Conservation (phyloP, 2,888 invertebrate genomes). For the Dynastes maya region DNA sequence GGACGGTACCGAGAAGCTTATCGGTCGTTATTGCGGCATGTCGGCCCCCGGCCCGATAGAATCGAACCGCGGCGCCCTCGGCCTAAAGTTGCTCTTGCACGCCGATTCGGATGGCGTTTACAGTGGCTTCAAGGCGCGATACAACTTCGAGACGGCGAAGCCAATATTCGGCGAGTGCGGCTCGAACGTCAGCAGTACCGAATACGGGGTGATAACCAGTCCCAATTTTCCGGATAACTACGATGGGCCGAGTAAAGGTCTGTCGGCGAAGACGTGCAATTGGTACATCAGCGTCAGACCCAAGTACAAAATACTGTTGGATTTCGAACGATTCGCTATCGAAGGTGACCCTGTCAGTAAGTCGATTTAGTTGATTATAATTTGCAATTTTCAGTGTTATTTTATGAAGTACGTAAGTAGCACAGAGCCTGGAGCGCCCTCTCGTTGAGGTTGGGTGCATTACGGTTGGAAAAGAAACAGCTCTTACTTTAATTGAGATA, state of each 20-base stretch:
- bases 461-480: not conserved
- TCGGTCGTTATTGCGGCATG: slow-evolving; percentile 93
- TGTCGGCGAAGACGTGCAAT: slow-evolving; percentile 93
- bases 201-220: slow-evolving; percentile 88
- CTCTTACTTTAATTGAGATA: slow-evolving; percentile 13
- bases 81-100: slow-evolving; percentile 90
- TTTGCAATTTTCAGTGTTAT: not conserved
- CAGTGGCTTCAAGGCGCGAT: slow-evolving; percentile 96
- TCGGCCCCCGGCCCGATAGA: slow-evolving; percentile 96
- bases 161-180: slow-evolving; percentile 95
- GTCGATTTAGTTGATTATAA: slow-evolving; percentile 57
- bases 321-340: slow-evolving; percentile 92
- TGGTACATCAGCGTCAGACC: slow-evolving; percentile 95
- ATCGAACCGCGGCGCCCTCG: slow-evolving; percentile 90
- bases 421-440: no score
- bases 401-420: slow-evolving; percentile 6
- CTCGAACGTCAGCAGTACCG: slow-evolving; percentile 88
- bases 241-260: slow-evolving; percentile 84
- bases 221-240: slow-evolving; percentile 95
- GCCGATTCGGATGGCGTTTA: slow-evolving; percentile 91
- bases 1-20: slow-evolving; percentile 85
- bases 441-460: not conserved
- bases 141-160: slow-evolving; percentile 91
- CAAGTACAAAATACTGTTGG: slow-evolving; percentile 90
- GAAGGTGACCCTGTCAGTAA: slow-evolving; percentile 93